Conservation (phyloP, 2,888 invertebrate species). For the Tipula vernalis region DNA sequence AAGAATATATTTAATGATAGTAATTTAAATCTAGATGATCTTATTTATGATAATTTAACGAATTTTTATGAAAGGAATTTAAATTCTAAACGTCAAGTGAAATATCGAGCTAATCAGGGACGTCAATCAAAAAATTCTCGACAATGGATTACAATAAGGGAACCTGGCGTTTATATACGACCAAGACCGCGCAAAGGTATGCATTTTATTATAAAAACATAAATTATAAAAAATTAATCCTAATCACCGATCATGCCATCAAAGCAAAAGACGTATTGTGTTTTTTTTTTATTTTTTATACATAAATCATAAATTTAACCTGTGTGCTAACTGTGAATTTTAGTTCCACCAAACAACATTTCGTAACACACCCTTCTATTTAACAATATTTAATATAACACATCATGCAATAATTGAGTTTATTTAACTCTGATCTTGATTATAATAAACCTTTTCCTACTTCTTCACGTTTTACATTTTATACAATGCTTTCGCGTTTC, state of each 20-base stretch:
- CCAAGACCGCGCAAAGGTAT: neutral
- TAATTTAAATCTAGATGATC: neutral
- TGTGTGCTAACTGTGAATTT: too few species aligned
- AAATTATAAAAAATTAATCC: too few species aligned
- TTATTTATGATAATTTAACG: neutral
- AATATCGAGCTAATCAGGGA: neutral
- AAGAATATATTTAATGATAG: neutral
- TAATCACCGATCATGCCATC: too few species aligned
- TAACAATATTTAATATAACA: too few species aligned
- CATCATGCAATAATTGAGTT: too few species aligned
- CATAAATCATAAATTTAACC: too few species aligned
- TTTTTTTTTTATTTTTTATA: too few species aligned
- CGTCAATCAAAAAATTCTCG: neutral
- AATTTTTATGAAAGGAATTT: neutral
- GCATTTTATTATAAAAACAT: neutral
- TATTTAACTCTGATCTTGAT: too few species aligned
- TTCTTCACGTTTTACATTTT: neutral
- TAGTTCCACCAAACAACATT: too few species aligned
- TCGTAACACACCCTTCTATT: too few species aligned
- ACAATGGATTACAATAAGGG: neutral
- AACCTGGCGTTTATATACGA: neutral
- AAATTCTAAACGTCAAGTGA: neutral
- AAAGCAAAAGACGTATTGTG: too few species aligned
- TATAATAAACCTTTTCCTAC: neutral
- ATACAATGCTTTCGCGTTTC: neutral